phyloP scores from a whole-genome alignment of 2,797 vertebrate species.

The Synaphobranchus kaupii region DNA sequence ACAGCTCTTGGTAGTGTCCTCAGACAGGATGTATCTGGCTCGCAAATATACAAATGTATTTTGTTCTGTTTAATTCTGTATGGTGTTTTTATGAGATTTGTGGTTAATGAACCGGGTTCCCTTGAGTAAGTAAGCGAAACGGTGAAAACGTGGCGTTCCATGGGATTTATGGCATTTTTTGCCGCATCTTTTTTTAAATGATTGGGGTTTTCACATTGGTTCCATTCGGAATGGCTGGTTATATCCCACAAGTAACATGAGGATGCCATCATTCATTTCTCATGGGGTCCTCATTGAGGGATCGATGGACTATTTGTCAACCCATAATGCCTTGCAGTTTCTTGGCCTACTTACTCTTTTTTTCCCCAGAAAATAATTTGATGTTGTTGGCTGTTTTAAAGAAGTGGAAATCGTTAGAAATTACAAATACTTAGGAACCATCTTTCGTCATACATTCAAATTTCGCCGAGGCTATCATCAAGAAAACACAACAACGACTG shows the following conservation, averaged over 20 bases:
- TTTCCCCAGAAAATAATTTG: neutral
- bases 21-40: too few species aligned
- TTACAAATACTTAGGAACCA: too few species aligned
- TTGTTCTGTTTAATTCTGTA: neutral
- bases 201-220: neutral
- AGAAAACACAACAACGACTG: too few species aligned
- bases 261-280: neutral
- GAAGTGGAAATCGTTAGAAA: too few species aligned
- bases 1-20: too few species aligned
- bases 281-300: neutral
- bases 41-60: too few species aligned
- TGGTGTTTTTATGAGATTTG: neutral
- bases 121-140: neutral
- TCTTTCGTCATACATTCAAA: too few species aligned
- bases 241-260: neutral
- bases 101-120: neutral
- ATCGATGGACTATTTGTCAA: neutral
- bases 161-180: neutral
- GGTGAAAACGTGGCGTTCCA: neutral
- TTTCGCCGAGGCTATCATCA: too few species aligned
- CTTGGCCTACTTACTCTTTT: neutral
- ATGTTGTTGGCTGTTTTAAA: neutral
- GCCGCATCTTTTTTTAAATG: neutral
- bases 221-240: neutral
- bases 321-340: constrained; percentile 1